Evolutionary conservation across 1,140 invertebrate species (phyloP), one percentile per base, ranked within the genome.

Genomic region (Spodoptera litura): DNA sequence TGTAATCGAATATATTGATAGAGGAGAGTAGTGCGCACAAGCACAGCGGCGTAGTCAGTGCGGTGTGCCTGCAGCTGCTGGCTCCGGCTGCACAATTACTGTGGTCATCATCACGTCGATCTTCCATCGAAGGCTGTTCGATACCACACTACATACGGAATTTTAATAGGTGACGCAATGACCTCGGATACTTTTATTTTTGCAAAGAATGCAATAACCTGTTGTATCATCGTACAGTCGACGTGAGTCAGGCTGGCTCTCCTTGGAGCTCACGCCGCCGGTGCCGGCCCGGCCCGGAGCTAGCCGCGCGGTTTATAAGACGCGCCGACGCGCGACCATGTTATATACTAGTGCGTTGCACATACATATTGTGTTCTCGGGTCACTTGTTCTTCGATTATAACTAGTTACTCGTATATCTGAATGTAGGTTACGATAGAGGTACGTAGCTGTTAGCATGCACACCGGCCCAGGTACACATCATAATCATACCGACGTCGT

Each of bases 131-230:
- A 88, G 84, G 85, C 82, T 87, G 81, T 51, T 13, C 78, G 82
- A 70, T 78, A 78, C 71, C 81, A 77, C 62, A 64, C 13, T 79
- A 81, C 82, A 83, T 66, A 77, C 78, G 72, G 87, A 89, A 88
- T 90, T 81, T 83, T 84, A 89, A 87, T 86, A 71, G 80, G 75
- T 90, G 85, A 89, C 87, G 88, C 83, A 87, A 88, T 85, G 85
- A 85, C 82, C 87, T 86, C 83, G 76, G 82, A 25, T 76, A 55
- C n/a, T 80, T 73, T 81, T 76, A 27, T 82, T 85, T 85, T 78
- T 81, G 77, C 78, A 78, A 83, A 76, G 78, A 75, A 81, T 81
- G 72, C 72, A 52, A 73, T 72, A 85, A 83, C 78, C 78, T 73
- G 82, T 85, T 81, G 83, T 83, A 83, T 81, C 78, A 81, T 78